A percentile compares a stretch with the other conserved stretches of the same genome.
These are phyloP conservation scores for Imbricaverruca yamaguchii DNA, from an alignment of 2,888 invertebrate species.

Conservation along the genomic window DNA sequence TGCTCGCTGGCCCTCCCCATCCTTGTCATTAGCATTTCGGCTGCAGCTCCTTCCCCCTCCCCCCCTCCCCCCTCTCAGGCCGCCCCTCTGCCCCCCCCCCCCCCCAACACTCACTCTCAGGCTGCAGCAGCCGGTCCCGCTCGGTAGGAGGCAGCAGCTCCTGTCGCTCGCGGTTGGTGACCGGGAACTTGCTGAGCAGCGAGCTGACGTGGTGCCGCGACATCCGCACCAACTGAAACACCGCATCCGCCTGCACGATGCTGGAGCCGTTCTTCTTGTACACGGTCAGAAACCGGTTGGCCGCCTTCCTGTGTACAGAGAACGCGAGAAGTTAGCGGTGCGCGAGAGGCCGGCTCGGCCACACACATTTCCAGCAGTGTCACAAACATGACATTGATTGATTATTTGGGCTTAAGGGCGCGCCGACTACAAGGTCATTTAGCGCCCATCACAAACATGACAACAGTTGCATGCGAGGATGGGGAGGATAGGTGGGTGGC, in stretches of 20 bases:
- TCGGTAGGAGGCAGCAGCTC: constrained; percentile 61
- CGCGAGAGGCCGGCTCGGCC: too few relatives aligned
- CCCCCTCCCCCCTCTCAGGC: too few relatives aligned
- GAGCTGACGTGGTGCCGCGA: constrained; percentile 56
- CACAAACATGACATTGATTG: too few relatives aligned
- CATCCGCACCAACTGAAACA: constrained; percentile 54
- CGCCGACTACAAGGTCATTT: too few relatives aligned
- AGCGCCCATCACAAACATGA: too few relatives aligned
- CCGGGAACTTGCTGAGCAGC: constrained; percentile 57
- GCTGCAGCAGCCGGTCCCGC: constrained; percentile 53
- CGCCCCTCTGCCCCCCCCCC: constrained; percentile 45
- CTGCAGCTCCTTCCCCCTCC: too few relatives aligned
- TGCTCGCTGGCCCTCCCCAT: too few relatives aligned
- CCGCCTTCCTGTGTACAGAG: constrained; percentile 49
- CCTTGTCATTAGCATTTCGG: too few relatives aligned
- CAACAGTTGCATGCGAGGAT: too few relatives aligned
- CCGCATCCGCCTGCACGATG: constrained; percentile 58
- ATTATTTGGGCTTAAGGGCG: too few relatives aligned
- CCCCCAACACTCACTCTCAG: constrained; percentile 44
- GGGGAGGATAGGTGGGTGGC: too few relatives aligned
- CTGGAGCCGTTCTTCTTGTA: constrained; percentile 61
- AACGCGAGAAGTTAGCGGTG: constrained; percentile 8
- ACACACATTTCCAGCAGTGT: too few relatives aligned
- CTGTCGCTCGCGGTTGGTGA: constrained; percentile 60
- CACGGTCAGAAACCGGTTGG: constrained; percentile 59